These are phyloP conservation scores for Sander lucioperca DNA, from an alignment of 2,113 vertebrate species.

Conservation along the genomic window DNA sequence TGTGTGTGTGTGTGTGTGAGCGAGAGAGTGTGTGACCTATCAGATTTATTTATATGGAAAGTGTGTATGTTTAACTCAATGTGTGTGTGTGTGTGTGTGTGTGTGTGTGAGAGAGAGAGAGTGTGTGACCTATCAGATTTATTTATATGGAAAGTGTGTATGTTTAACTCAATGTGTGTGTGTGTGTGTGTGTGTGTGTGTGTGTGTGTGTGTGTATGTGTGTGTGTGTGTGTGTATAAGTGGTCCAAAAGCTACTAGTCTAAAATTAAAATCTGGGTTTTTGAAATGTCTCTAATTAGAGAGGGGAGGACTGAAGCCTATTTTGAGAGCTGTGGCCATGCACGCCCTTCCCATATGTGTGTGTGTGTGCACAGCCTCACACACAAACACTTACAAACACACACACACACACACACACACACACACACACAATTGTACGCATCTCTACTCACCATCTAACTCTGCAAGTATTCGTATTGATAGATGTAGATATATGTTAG, in stretches of 20 bases:
- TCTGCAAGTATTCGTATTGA: background rate
- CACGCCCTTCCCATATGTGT: constrained; percentile 81
- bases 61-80: constrained; percentile 62
- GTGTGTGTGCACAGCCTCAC: constrained; percentile 54
- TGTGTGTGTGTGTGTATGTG: constrained; percentile 25
- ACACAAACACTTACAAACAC: constrained; percentile 45
- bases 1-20: constrained; percentile 47
- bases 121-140: constrained; percentile 72
- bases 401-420: constrained; percentile 36
- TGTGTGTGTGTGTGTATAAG: constrained; percentile 34
- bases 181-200: constrained; percentile 12
- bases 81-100: constrained; percentile 42
- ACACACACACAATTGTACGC: background rate
- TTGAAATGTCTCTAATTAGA: constrained; percentile 88
- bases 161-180: constrained; percentile 51
- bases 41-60: constrained; percentile 76
- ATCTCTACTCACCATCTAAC: background rate
- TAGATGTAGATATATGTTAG: background rate
- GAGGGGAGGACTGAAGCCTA: constrained; percentile 81
- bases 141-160: constrained; percentile 74
- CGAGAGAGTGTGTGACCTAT: constrained; percentile 55
- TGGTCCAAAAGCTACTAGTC: constrained; percentile 79
- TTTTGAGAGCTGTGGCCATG: constrained; percentile 83
- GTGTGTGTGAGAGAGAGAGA: constrained; percentile 31
- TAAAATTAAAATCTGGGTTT: constrained; percentile 89